These are phyloP conservation scores for Chrysomallon squamiferum DNA, from an alignment of 1,140 invertebrate species.

Conservation along the genomic window DNA sequence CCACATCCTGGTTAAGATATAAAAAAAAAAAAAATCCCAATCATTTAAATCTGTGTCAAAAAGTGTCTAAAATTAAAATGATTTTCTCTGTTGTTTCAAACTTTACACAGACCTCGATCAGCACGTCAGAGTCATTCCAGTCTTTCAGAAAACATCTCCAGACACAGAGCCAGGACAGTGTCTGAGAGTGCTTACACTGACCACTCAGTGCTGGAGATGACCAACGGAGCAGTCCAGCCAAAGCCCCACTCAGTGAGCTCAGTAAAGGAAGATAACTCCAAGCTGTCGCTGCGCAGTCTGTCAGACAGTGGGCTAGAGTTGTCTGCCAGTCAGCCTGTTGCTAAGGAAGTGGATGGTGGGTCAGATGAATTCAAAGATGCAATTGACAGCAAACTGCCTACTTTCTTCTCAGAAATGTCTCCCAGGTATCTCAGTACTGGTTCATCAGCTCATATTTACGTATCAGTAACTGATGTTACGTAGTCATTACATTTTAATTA, in stretches of 20 bases:
- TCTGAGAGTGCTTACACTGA: constrained; percentile 25
- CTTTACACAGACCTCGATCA: too few species aligned
- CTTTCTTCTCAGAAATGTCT: constrained; percentile 54
- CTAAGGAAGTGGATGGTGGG: constrained; percentile 10
- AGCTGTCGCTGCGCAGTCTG: not conserved
- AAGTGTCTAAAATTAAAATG: too few species aligned
- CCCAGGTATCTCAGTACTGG: too few species aligned
- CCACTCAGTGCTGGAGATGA: constrained; percentile 12
- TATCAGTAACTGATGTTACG: too few species aligned
- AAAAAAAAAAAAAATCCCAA: too few species aligned
- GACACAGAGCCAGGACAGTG: constrained; percentile 12
- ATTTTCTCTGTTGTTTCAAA: too few species aligned
- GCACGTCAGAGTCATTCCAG: too few species aligned
- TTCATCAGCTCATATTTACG: too few species aligned
- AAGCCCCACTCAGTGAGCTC: not conserved
- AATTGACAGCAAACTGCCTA: constrained; percentile 46
- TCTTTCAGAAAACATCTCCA: not conserved
- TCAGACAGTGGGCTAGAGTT: not conserved
- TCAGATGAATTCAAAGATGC: constrained; percentile 47
- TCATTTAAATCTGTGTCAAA: too few species aligned
- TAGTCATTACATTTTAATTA: too few species aligned
- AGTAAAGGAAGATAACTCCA: not conserved
- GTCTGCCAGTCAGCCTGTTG: not conserved
- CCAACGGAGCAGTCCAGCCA: not conserved
- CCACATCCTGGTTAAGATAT: too few species aligned